phyloP scores from a whole-genome alignment of 2,888 invertebrate genomes.

The Euproctis similis region DNA sequence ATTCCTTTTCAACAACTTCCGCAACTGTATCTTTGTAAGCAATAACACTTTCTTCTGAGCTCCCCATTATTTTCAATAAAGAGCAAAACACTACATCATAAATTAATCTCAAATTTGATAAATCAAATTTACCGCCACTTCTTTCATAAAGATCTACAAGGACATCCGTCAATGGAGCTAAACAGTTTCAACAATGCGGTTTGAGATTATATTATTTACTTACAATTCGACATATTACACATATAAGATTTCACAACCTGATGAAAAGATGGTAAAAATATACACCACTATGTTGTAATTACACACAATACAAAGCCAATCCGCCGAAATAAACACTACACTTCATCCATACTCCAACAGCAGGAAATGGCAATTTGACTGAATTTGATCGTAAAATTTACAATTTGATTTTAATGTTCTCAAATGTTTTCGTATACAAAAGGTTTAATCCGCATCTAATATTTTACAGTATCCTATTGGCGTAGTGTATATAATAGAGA shows the following conservation, averaged over 20 bases:
- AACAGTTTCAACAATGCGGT: conserved; percentile 67
- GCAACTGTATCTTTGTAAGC: conserved; percentile 27
- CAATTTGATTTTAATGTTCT: too few relatives aligned
- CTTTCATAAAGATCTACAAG: conserved; percentile 66
- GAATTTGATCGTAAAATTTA: too few relatives aligned
- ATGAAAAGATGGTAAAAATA: conserved; percentile 12
- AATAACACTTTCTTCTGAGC: conserved; percentile 45
- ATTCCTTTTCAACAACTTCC: conserved; percentile 39
- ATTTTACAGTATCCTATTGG: too few relatives aligned
- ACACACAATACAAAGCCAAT: conserved; percentile 25
- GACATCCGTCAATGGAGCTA: conserved; percentile 72
- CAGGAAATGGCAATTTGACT: too few relatives aligned
- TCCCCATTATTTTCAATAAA: conserved; percentile 50
- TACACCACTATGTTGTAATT: too few relatives aligned
- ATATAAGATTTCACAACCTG: conserved; percentile 9
- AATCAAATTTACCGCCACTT: conserved; percentile 72
- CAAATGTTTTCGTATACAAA: too few relatives aligned
- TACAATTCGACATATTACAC: conserved; percentile 11
- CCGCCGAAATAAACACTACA: too few relatives aligned
- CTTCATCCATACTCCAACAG: too few relatives aligned
- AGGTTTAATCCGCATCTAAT: too few relatives aligned
- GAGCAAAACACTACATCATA: conserved; percentile 40
- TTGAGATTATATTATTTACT: conserved; percentile 34
- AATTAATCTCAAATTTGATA: conserved; percentile 28
- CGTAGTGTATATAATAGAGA: too few relatives aligned